phyloP scores from a whole-genome alignment of 2,113 vertebrate genomes.

The Ptilorrhoa leucosticta region DNA sequence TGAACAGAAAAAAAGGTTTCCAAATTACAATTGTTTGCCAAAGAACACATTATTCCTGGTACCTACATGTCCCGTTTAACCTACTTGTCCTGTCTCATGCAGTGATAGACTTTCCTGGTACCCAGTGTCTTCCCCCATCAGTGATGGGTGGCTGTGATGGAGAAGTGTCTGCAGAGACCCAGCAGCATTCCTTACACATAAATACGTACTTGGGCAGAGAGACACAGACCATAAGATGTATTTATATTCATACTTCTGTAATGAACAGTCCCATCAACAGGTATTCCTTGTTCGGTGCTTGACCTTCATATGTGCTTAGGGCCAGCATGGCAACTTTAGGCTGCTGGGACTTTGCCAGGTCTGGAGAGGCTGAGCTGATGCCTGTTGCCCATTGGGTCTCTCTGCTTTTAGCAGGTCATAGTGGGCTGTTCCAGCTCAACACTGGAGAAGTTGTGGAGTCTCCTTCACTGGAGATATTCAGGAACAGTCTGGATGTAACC shows the following conservation, averaged over 20 bases:
- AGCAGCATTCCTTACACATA: not conserved
- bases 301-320: not conserved
- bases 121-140: not conserved
- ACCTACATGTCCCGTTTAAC: not conserved
- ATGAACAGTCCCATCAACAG: not conserved
- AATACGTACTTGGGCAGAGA: not conserved
- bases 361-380: not conserved
- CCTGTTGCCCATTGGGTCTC: rapidly evolving
- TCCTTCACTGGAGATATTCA: not conserved
- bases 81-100: not conserved
- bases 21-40: not conserved
- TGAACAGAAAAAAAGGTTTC: not conserved
- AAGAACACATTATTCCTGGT: not conserved
- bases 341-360: not conserved
- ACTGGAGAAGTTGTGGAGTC: not conserved
- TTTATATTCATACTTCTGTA: not conserved
- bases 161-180: not conserved
- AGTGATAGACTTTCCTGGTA: not conserved
- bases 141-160: not conserved
- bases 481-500: not conserved
- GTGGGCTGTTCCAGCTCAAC: not conserved
- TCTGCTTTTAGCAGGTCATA: rapidly evolving
- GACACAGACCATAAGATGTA: not conserved
- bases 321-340: not conserved
- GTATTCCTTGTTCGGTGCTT: not conserved